phyloP scores from a whole-genome alignment of 2,797 vertebrate species.

The Lagodon rhomboides region DNA sequence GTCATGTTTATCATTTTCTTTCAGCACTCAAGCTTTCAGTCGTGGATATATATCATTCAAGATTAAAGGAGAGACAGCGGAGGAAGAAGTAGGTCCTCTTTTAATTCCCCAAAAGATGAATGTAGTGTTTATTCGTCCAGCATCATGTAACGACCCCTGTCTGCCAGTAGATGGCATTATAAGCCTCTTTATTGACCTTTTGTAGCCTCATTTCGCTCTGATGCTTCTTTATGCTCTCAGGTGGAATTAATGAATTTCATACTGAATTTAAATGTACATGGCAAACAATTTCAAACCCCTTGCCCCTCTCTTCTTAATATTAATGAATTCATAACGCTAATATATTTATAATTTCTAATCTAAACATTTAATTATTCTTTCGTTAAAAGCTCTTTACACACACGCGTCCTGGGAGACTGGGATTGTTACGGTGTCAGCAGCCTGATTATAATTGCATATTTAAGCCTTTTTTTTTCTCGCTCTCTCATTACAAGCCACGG shows the following conservation, averaged over 20 bases:
- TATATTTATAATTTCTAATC: conserved; percentile 41
- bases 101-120: background rate
- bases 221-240: conserved; percentile 30
- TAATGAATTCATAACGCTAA: conserved; percentile 39
- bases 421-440: conserved; percentile 36
- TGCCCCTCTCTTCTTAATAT: conserved; percentile 23
- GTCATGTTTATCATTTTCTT: conserved; percentile 41
- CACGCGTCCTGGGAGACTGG: conserved; percentile 15
- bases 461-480: conserved; percentile 15
- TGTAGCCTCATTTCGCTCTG: background rate
- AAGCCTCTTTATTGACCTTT: conserved; percentile 17
- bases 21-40: conserved; percentile 97
- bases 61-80: conserved; percentile 96
- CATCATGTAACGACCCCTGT: conserved; percentile 41
- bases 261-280: conserved; percentile 34
- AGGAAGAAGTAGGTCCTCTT: conserved; percentile 94
- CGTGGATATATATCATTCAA: conserved; percentile 98
- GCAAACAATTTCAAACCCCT: conserved; percentile 20
- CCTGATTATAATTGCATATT: conserved; percentile 49
- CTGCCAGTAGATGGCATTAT: conserved; percentile 70
- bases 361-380: conserved; percentile 31
- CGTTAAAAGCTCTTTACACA: conserved; percentile 35
- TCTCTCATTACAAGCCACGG: conserved; percentile 30
- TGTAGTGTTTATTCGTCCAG: background rate
- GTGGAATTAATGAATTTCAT: conserved; percentile 36